Conservation (phyloP, 2,888 invertebrate species). For the Drosophila tripunctata region DNA sequence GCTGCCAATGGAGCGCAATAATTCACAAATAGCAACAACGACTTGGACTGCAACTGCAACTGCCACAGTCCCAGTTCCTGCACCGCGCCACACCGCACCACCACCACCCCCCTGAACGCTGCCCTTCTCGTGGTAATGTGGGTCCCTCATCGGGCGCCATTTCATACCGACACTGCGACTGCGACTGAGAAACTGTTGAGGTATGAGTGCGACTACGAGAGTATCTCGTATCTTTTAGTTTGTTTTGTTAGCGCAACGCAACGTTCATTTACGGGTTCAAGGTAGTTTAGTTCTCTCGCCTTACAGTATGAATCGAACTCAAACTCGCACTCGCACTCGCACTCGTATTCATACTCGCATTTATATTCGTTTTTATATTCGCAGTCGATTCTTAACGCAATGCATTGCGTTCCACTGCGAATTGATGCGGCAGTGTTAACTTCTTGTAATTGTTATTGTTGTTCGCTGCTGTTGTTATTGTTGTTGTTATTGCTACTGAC, state of each 20-base stretch:
- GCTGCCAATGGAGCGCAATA: conserved; percentile 76
- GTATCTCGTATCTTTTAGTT: conserved; percentile 33
- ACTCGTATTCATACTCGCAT: neutral
- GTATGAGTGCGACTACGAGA: conserved; percentile 4
- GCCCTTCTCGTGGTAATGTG: neutral
- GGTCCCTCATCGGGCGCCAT: conserved; percentile 32
- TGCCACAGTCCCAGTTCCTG: conserved; percentile 24
- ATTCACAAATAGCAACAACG: conserved; percentile 73
- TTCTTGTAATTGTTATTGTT: conserved; percentile 23
- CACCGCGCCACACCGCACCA: neutral
- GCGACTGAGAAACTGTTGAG: conserved; percentile 20
- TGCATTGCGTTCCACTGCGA: conserved; percentile 13
- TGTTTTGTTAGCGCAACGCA: conserved; percentile 35
- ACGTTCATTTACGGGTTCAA: conserved; percentile 67
- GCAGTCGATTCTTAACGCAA: conserved; percentile 16
- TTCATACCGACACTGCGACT: neutral
- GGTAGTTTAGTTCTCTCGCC: conserved; percentile 69
- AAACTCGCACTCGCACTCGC: conserved; percentile 3
- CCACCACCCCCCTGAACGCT: neutral
- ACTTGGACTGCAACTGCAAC: conserved; percentile 32
- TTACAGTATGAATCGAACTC: conserved; percentile 28
- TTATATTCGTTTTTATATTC: neutral
- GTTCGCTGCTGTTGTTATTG: conserved; percentile 13
- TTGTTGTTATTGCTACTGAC: conserved; percentile 35
- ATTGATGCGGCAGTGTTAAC: conserved; percentile 23